Evolutionary conservation across 2,797 vertebrate species (phyloP).

Genomic region (Falco peregrinus): DNA sequence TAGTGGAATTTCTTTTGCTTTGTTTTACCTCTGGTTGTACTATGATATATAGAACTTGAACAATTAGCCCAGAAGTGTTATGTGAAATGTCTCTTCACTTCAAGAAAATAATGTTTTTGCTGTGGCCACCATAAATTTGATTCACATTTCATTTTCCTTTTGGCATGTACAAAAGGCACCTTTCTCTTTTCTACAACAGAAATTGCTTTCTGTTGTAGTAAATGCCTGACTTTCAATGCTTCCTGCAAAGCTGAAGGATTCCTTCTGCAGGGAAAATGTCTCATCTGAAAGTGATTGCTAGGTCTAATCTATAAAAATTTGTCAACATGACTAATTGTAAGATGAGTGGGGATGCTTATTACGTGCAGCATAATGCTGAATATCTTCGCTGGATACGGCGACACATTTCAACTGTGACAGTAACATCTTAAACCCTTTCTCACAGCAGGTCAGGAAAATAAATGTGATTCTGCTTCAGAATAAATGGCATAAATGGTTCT

Average conservation of each 20-base stretch:
- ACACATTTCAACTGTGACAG: slow-evolving; percentile 26
- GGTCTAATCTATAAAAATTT: slow-evolving; percentile 54
- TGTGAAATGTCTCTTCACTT: background rate
- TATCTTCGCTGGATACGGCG: background rate
- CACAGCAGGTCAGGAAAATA: slow-evolving; percentile 42
- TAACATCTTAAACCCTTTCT: slow-evolving; percentile 23
- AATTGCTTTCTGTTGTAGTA: background rate
- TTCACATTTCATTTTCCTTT: slow-evolving; percentile 43
- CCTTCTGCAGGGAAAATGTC: slow-evolving; percentile 44
- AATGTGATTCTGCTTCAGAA: slow-evolving; percentile 28
- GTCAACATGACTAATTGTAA: slow-evolving; percentile 68
- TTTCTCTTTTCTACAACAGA: background rate
- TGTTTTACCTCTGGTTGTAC: slow-evolving; percentile 16
- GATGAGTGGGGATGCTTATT: slow-evolving; percentile 47
- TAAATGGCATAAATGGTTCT: slow-evolving; percentile 19
- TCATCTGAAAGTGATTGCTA: slow-evolving; percentile 35
- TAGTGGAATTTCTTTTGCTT: slow-evolving; percentile 33
- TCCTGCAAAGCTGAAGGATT: slow-evolving; percentile 19
- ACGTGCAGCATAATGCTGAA: slow-evolving; percentile 16
- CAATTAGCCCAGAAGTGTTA: slow-evolving; percentile 32
- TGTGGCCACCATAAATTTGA: slow-evolving; percentile 42
- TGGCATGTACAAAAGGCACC: background rate
- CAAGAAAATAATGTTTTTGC: slow-evolving; percentile 5
- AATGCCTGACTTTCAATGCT: background rate
- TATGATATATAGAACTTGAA: slow-evolving; percentile 15